Conservation (phyloP, 2,888 invertebrate genomes). For the Anoplius nigerrimus region DNA sequence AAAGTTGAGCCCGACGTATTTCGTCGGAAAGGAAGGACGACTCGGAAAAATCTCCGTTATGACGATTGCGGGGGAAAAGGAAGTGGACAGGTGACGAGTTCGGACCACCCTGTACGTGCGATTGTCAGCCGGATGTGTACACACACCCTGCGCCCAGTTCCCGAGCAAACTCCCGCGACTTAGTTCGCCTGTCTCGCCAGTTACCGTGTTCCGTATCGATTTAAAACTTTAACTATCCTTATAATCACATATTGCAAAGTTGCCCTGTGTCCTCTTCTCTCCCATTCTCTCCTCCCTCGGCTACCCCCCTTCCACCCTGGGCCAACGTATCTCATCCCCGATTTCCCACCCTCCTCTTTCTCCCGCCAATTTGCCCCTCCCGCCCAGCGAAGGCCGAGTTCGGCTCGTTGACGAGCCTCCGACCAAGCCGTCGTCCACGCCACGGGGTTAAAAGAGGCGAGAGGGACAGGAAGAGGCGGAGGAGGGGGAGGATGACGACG, state of each 20-base stretch:
- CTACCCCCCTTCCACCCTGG: not conserved
- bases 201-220: slow-evolving; percentile 62
- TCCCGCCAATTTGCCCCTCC: slow-evolving; percentile 14
- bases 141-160: slow-evolving; percentile 1
- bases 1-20: not conserved
- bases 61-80: not conserved
- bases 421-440: slow-evolving; percentile 52
- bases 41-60: no score
- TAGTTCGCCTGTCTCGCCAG: slow-evolving; percentile 33
- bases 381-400: slow-evolving; percentile 18
- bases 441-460: slow-evolving; percentile 37
- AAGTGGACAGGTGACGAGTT: no score
- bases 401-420: slow-evolving; percentile 51
- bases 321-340: not conserved
- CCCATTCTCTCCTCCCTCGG: not conserved
- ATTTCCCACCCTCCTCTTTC: slow-evolving; percentile 9
- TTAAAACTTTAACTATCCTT: slow-evolving; percentile 70
- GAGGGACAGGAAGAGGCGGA: slow-evolving; percentile 37
- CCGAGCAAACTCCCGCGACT: slow-evolving; percentile 26
- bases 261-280: slow-evolving; percentile 45
- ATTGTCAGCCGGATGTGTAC: not conserved
- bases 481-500: slow-evolving; percentile 25
- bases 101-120: not conserved
- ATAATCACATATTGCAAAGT: slow-evolving; percentile 71
- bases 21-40: no score